Percentiles rank a stretch among this genome's conserved stretches.
Evolutionary conservation across 2,888 invertebrate genomes (phyloP).

Genomic region (Ceraclea dissimilis): DNA sequence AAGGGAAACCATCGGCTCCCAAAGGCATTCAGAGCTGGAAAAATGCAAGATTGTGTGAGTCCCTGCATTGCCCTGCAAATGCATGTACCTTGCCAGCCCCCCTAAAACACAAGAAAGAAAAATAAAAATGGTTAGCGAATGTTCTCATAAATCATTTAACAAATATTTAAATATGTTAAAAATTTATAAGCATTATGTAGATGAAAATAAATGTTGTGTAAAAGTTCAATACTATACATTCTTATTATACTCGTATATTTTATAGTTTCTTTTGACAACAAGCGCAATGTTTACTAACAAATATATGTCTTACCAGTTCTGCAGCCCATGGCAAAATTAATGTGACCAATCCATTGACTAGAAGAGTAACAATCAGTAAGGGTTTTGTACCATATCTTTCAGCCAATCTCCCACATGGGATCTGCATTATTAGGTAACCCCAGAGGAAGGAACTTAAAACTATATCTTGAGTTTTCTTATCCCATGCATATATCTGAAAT

Average conservation of each 20-base stretch:
- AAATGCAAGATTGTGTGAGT: constrained; percentile 56
- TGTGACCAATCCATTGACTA: constrained; percentile 56
- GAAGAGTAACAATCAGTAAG: constrained; percentile 49
- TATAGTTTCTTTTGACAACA: too few species aligned
- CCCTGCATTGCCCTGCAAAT: constrained; percentile 58
- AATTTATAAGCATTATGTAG: too few species aligned
- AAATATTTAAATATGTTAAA: too few species aligned
- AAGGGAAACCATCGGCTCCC: constrained; percentile 62
- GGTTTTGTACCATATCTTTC: constrained; percentile 63
- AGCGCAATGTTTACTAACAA: too few species aligned
- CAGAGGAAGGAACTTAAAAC: constrained; percentile 51
- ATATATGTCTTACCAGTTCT: constrained; percentile 7
- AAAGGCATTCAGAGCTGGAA: constrained; percentile 57
- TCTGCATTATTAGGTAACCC: constrained; percentile 63
- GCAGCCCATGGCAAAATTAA: constrained; percentile 56
- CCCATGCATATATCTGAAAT: constrained; percentile 46
- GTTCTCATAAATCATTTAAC: too few species aligned
- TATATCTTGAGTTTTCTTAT: constrained; percentile 41
- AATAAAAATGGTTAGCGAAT: too few species aligned
- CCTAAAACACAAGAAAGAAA: constrained; percentile 31
- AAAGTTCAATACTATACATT: too few species aligned
- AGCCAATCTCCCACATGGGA: constrained; percentile 64
- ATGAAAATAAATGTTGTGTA: too few species aligned
- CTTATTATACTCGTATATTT: too few species aligned
- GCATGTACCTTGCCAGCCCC: constrained; percentile 51